Conservation (phyloP, 2,888 invertebrate species). For the Eulithis prunata region DNA sequence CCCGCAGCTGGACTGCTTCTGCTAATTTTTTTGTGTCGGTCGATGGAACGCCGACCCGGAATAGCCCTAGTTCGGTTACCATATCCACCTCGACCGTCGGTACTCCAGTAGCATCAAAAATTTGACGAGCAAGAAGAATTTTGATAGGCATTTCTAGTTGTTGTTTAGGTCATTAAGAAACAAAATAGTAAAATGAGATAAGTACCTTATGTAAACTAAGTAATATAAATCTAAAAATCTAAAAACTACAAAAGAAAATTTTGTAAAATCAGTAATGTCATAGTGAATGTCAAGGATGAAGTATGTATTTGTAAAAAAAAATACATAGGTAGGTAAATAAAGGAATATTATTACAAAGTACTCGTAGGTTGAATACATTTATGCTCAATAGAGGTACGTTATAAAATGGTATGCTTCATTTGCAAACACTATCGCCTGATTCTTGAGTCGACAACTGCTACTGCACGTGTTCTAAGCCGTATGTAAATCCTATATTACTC, state of each 20-base stretch:
- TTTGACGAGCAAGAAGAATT: constrained; percentile 96
- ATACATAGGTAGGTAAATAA: too few relatives aligned
- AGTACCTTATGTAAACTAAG: too few relatives aligned
- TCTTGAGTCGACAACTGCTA: not conserved
- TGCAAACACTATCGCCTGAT: not conserved
- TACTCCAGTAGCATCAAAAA: constrained; percentile 98
- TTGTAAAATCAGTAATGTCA: too few relatives aligned
- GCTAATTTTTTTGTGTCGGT: constrained; percentile 97
- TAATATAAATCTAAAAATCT: not conserved
- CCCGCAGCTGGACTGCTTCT: constrained; percentile 97
- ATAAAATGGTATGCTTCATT: not conserved
- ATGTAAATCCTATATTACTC: constrained; percentile 70
- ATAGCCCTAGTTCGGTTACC: constrained; percentile 92
- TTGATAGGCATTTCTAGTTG: constrained; percentile 90
- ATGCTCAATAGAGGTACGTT: too few relatives aligned
- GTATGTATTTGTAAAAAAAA: too few relatives aligned
- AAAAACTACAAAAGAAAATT: not conserved
- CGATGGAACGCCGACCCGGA: constrained; percentile 97
- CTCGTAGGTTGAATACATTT: too few relatives aligned
- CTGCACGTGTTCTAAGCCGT: constrained; percentile 68
- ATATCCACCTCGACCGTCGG: constrained; percentile 98
- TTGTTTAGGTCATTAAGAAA: constrained; percentile 16
- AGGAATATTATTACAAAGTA: too few relatives aligned
- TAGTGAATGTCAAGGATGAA: too few relatives aligned
- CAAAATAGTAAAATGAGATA: not conserved